phyloP scores from a whole-genome alignment of 2,888 invertebrate species.

The Colostygia pectinataria region DNA sequence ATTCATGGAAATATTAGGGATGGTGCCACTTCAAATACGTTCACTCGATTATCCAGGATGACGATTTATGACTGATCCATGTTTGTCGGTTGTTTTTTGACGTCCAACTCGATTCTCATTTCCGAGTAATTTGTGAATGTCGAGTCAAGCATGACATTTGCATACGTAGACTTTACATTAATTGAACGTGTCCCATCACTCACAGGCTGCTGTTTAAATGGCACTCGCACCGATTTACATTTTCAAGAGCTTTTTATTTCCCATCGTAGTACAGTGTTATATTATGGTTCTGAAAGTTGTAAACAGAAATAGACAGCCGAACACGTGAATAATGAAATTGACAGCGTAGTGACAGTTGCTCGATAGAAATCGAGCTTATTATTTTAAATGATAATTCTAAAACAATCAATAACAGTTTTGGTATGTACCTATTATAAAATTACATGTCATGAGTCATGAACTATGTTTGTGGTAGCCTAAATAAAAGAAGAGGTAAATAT shows the following conservation, averaged over 20 bases:
- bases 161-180: constrained; percentile 34
- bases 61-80: constrained; percentile 53
- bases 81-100: constrained; percentile 41
- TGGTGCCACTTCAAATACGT: constrained; percentile 50
- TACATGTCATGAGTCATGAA: constrained; percentile 16
- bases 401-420: too few relatives aligned
- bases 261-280: not conserved
- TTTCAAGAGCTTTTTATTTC: constrained; percentile 3
- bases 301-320: too few relatives aligned
- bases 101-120: constrained; percentile 39
- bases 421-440: constrained; percentile 10
- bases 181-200: constrained; percentile 16
- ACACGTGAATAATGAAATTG: not conserved
- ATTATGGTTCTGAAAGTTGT: not conserved
- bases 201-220: constrained; percentile 16
- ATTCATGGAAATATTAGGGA: constrained; percentile 67
- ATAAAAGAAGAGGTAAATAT: constrained; percentile 63
- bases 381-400: not conserved
- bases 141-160: constrained; percentile 35
- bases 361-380: not conserved
- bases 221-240: constrained; percentile 10
- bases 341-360: not conserved
- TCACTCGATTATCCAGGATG: constrained; percentile 55
- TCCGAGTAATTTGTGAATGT: constrained; percentile 43
- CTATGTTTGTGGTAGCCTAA: constrained; percentile 40